Conservation (phyloP, 2,113 vertebrate genomes). For the Anoplopoma fimbria region DNA sequence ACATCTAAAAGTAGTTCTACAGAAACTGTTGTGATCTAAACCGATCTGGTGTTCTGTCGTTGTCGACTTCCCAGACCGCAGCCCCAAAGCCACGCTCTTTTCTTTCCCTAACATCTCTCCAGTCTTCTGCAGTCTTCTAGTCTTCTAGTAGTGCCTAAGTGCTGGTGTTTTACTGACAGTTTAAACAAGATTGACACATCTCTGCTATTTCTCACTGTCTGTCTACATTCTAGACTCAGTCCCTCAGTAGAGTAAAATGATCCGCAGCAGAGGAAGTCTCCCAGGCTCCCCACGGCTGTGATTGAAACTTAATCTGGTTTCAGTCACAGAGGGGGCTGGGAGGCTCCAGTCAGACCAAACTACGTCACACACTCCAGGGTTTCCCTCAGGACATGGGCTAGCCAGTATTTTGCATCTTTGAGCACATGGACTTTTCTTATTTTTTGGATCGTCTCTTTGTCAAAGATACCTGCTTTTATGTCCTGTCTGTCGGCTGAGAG, state of each 20-base stretch:
- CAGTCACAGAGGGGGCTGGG: conserved; percentile 30
- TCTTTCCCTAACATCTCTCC: not conserved
- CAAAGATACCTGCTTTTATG: not conserved
- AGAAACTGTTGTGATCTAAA: too few species aligned
- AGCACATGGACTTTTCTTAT: conserved; percentile 1
- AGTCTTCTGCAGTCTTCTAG: not conserved
- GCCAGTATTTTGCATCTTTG: conserved; percentile 15
- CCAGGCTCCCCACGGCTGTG: conserved; percentile 38
- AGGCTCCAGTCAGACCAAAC: conserved; percentile 6
- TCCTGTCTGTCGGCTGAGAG: not conserved
- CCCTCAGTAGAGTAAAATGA: conserved; percentile 31
- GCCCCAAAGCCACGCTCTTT: not conserved
- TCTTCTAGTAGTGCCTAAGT: not conserved
- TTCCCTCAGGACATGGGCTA: conserved; percentile 20
- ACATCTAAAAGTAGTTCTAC: too few species aligned
- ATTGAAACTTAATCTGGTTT: conserved; percentile 54
- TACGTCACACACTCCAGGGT: conserved; percentile 18
- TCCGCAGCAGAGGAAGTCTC: conserved; percentile 56
- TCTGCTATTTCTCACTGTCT: conserved; percentile 3
- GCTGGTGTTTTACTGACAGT: not conserved
- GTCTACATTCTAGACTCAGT: conserved; percentile 11
- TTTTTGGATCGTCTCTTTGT: not conserved
- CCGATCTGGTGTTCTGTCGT: too few species aligned
- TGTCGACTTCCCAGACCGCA: not conserved
- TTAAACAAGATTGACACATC: conserved; percentile 2